These are phyloP conservation scores for Ophioninae sp. DNA, from an alignment of 2,888 invertebrate species.

Conservation along the genomic window DNA sequence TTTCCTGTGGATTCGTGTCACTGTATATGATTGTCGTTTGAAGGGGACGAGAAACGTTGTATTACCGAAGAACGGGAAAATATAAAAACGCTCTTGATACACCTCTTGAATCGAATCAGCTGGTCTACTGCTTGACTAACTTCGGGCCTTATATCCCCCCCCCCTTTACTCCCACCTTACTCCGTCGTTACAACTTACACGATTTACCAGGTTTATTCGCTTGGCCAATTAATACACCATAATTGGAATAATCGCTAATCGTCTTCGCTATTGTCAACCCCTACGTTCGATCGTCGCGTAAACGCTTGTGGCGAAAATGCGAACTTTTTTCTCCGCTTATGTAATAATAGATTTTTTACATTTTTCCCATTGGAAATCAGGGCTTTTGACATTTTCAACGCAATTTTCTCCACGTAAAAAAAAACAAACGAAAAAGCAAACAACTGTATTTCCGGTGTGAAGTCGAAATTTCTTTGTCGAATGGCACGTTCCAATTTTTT, in stretches of 20 bases:
- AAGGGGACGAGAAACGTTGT: background rate
- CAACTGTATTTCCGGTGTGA: background rate
- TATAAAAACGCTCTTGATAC: constrained; percentile 6
- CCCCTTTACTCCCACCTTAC: background rate
- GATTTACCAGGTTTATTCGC: background rate
- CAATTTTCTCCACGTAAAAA: no score
- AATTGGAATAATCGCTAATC: no score
- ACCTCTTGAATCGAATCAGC: background rate
- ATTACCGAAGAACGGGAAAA: constrained; percentile 1
- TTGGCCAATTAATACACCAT: no score
- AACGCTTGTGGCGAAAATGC: background rate
- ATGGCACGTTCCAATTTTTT: background rate
- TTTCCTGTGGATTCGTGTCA: background rate
- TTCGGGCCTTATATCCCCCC: background rate
- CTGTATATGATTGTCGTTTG: constrained; percentile 1
- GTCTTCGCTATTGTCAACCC: no score
- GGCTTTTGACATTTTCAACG: background rate
- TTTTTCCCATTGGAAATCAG: background rate
- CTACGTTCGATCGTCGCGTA: background rate
- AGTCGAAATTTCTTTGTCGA: background rate
- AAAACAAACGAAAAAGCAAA: no score
- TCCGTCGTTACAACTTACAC: background rate
- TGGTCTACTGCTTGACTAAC: background rate
- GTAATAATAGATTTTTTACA: background rate
- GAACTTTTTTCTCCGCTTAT: background rate